Conservation (phyloP, 2,797 vertebrate genomes). For the Mastacembelus armatus region DNA sequence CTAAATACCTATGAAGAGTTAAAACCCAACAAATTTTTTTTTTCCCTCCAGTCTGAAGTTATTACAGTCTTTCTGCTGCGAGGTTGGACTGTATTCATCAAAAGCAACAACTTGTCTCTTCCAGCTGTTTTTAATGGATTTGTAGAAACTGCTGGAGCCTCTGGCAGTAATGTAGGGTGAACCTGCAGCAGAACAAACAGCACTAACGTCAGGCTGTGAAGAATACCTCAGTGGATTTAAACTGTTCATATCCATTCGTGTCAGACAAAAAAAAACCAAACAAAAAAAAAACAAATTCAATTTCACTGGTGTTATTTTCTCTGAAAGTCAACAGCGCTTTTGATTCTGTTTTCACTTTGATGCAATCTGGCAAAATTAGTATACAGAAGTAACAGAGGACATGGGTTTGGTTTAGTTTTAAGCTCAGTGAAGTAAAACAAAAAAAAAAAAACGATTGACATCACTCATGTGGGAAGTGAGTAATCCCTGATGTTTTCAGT, state of each 20-base stretch:
- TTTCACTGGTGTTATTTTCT: slow-evolving; percentile 24
- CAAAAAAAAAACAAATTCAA: slow-evolving; percentile 24
- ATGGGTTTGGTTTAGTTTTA: slow-evolving; percentile 23
- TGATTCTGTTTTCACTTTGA: slow-evolving; percentile 29
- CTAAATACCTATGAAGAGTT: slow-evolving; percentile 7
- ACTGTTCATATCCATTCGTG: slow-evolving; percentile 51
- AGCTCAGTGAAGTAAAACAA: slow-evolving; percentile 30
- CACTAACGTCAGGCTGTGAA: slow-evolving; percentile 38
- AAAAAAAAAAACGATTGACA: slow-evolving; percentile 41
- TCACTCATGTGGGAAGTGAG: slow-evolving; percentile 33
- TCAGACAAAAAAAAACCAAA: slow-evolving; percentile 21
- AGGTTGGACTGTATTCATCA: slow-evolving; percentile 42
- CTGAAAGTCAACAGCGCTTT: slow-evolving; percentile 23
- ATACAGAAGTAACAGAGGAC: slow-evolving; percentile 20
- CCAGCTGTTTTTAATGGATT: slow-evolving; percentile 59
- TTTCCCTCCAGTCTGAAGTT: slow-evolving; percentile 13
- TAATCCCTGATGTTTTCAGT: slow-evolving; percentile 1
- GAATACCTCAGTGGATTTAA: slow-evolving; percentile 42
- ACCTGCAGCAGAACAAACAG: slow-evolving; percentile 53
- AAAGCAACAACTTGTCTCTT: slow-evolving; percentile 54
- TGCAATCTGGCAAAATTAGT: slow-evolving; percentile 35
- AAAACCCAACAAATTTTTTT: slow-evolving; percentile 5
- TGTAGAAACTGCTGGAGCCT: slow-evolving; percentile 48
- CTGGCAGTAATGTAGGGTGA: slow-evolving; percentile 51
- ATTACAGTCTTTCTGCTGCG: slow-evolving; percentile 29